Percentiles rank a stretch among this genome's conserved stretches.
phyloP scores from a whole-genome alignment of 2,888 invertebrate species.

The Fragum whitleyi region DNA sequence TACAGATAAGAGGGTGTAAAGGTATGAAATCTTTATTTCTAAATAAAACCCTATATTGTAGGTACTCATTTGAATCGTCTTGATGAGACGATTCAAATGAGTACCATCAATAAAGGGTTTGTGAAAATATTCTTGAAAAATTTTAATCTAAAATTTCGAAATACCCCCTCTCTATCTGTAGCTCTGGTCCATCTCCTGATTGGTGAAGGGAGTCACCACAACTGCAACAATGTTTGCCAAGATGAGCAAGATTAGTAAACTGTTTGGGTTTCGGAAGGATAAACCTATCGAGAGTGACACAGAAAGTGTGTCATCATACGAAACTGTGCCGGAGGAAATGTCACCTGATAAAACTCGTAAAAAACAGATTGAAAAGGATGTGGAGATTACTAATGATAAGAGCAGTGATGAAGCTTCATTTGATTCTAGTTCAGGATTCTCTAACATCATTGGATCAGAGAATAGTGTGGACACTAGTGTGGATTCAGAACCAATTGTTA shows the following conservation, averaged over 20 bases:
- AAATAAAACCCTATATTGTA: too few species aligned
- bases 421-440: slow-evolving; percentile 2
- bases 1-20: too few species aligned
- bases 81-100: too few species aligned
- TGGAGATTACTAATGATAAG: slow-evolving; percentile 1
- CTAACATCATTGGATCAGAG: background rate
- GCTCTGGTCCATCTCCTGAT: background rate
- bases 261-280: slow-evolving; percentile 12
- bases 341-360: background rate
- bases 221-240: background rate
- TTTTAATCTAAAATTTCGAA: too few species aligned
- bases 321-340: slow-evolving; percentile 15
- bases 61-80: too few species aligned
- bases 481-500: background rate
- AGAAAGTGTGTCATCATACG: slow-evolving; percentile 18
- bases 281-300: slow-evolving; percentile 2
- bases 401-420: slow-evolving; percentile 1
- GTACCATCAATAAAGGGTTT: too few species aligned
- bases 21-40: too few species aligned
- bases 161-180: too few species aligned
- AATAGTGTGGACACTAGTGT: background rate
- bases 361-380: background rate
- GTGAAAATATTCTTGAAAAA: too few species aligned
- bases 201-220: background rate
- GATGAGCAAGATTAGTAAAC: slow-evolving; percentile 19